Percentiles rank a stretch among this genome's conserved stretches.
Evolutionary conservation across 1,140 invertebrate genomes (phyloP).

Genomic region (Thaumatotibia leucotreta): DNA sequence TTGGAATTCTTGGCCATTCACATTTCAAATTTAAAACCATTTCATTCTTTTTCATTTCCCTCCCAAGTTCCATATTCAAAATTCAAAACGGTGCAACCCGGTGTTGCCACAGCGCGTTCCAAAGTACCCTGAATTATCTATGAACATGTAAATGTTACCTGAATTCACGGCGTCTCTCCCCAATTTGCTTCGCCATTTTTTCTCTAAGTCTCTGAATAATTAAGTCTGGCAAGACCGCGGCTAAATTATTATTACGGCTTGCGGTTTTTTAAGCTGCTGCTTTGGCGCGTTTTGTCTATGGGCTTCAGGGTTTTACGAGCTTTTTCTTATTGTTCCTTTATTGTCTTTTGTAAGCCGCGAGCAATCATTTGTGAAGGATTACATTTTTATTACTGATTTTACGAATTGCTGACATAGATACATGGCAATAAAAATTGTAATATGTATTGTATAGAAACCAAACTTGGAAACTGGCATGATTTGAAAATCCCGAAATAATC

Average conservation of each 20-base stretch:
- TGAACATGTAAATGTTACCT: conserved; percentile 38
- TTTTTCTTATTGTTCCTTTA: conserved; percentile 13
- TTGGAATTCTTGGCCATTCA: not conserved
- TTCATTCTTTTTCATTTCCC: conserved; percentile 6
- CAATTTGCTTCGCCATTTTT: conserved; percentile 36
- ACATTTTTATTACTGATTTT: not conserved
- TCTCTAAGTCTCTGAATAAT: conserved; percentile 37
- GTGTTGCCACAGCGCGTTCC: conserved; percentile 6
- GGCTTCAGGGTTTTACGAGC: conserved; percentile 8
- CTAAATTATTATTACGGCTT: conserved; percentile 38
- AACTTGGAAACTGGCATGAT: no score
- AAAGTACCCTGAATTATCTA: conserved; percentile 30
- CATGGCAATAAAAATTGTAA: no score
- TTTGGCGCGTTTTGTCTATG: conserved; percentile 3
- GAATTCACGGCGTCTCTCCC: conserved; percentile 27
- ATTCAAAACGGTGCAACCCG: conserved; percentile 6
- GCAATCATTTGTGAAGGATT: not conserved
- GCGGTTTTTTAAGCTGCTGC: conserved; percentile 13
- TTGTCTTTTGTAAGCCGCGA: not conserved
- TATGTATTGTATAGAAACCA: no score
- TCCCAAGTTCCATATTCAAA: conserved; percentile 9
- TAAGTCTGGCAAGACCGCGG: conserved; percentile 26
- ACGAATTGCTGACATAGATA: not conserved
- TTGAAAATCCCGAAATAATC: no score
- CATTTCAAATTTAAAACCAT: not conserved